These are phyloP conservation scores for Forbesichthys papilliferus DNA, from an alignment of 2,113 vertebrate genomes.

Conservation along the genomic window DNA sequence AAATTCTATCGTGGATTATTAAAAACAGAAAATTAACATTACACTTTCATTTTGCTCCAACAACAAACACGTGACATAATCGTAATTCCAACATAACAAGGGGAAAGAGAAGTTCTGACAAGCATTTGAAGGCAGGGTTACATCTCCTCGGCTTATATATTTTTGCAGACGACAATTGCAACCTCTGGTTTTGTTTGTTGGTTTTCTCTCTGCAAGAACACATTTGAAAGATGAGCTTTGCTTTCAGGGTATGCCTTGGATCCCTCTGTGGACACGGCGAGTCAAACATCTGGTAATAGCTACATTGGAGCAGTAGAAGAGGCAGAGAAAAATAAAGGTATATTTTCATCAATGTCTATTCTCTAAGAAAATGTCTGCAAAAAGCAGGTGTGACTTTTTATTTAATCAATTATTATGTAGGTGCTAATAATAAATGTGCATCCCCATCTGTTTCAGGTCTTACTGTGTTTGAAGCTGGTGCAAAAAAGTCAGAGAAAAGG, in stretches of 20 bases:
- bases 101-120: too few species aligned
- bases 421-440: neutral
- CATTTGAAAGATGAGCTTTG: slow-evolving; percentile 10
- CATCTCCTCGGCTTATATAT: neutral
- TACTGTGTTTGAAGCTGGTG: slow-evolving; percentile 92
- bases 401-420: neutral
- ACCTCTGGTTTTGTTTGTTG: too few species aligned
- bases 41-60: too few species aligned
- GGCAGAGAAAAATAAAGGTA: slow-evolving; percentile 98
- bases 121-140: neutral
- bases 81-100: too few species aligned
- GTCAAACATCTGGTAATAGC: slow-evolving; percentile 75
- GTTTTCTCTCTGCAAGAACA: too few species aligned
- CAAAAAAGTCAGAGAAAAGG: slow-evolving; percentile 90
- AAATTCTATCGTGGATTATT: too few species aligned
- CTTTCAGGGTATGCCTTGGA: slow-evolving; percentile 92
- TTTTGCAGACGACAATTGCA: neutral
- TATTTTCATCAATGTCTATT: neutral
- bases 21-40: too few species aligned
- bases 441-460: slow-evolving; percentile 74
- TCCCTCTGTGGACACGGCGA: slow-evolving; percentile 88
- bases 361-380: too few species aligned
- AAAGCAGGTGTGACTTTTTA: neutral
- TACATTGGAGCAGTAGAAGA: slow-evolving; percentile 97
- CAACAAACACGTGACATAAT: too few species aligned